phyloP scores from a whole-genome alignment of 2,113 vertebrate species.

The Rhodinocichla rosea region DNA sequence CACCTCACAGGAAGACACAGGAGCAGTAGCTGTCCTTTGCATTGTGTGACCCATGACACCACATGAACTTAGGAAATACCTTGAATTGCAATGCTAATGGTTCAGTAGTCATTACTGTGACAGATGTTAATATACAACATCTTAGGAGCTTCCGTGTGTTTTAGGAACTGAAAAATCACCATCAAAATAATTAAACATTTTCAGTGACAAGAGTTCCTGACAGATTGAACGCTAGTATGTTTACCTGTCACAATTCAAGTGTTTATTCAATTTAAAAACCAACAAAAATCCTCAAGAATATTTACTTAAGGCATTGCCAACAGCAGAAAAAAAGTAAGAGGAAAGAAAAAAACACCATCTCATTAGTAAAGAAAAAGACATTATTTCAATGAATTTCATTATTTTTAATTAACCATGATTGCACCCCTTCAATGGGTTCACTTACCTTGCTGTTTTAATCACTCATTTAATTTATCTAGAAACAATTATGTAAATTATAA shows the following conservation, averaged over 20 bases:
- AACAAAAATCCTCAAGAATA: constrained; percentile 16
- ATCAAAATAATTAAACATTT: background rate
- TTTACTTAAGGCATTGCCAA: background rate
- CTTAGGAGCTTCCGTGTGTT: background rate
- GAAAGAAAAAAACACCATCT: background rate
- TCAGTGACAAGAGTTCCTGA: background rate
- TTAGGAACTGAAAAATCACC: background rate
- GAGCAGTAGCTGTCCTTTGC: background rate
- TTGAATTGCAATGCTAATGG: background rate
- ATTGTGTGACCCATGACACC: background rate
- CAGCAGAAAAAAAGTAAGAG: background rate
- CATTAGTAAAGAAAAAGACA: constrained; percentile 7
- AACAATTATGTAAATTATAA: constrained; percentile 38
- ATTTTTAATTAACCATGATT: constrained; percentile 34
- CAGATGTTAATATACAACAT: background rate
- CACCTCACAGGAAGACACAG: background rate
- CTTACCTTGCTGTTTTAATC: constrained; percentile 31
- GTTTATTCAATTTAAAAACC: constrained; percentile 2
- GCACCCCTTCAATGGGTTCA: constrained; percentile 18
- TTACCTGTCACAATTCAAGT: background rate
- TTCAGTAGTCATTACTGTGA: background rate
- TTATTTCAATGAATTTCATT: background rate
- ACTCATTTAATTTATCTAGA: constrained; percentile 50
- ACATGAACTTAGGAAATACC: background rate
- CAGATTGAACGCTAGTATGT: background rate